These are phyloP conservation scores for Chauna torquata DNA, from an alignment of 2,113 vertebrate genomes.

Conservation along the genomic window DNA sequence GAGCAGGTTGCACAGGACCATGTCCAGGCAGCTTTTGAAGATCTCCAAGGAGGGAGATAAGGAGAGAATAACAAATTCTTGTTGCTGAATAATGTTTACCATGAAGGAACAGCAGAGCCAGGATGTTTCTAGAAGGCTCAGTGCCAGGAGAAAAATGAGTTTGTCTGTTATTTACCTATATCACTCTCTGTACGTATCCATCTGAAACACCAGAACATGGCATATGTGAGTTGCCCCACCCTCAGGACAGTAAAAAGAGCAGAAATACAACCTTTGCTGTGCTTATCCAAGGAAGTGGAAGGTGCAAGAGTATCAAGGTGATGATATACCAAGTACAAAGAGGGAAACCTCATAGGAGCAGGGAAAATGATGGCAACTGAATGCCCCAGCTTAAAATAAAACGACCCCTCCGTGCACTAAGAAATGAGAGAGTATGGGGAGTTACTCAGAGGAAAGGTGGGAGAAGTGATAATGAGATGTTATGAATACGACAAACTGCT, in stretches of 20 bases:
- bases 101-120: background rate
- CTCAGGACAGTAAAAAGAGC: background rate
- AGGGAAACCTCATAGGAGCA: background rate
- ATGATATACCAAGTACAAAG: background rate
- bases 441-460: background rate
- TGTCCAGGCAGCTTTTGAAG: no score
- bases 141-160: rapidly evolving
- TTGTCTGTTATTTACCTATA: background rate
- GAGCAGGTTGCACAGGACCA: background rate
- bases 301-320: rapidly evolving
- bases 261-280: background rate
- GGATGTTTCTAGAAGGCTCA: background rate
- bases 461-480: background rate
- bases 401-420: rapidly evolving
- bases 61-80: background rate
- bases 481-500: background rate
- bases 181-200: background rate
- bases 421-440: background rate
- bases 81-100: background rate
- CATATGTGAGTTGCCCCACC: background rate
- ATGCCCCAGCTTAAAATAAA: background rate
- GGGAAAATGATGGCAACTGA: background rate
- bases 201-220: background rate
- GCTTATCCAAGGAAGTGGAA: background rate
- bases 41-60: no score